Base-by-base conservation (phyloP, 2,797 vertebrate genomes). In the Hippopotamyrus pictus region DNA sequence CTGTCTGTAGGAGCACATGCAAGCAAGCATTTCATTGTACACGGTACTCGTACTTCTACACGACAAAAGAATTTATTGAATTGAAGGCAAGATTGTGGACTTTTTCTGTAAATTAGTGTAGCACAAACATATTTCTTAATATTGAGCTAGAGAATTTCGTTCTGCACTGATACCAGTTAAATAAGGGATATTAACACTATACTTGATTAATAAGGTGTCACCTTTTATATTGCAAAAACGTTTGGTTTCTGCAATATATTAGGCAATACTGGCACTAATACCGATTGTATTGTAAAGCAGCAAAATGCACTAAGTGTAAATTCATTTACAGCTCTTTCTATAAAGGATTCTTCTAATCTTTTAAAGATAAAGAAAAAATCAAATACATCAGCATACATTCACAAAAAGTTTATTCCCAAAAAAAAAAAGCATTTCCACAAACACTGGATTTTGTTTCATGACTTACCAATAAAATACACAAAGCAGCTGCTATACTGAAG, bases 381-480 rank as follows among this genome's bases (percentile, higher is more conserved):
- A 85, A 37, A 19, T 25, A n/a, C 17, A 57, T 53, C 48, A 29
- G 3, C 19, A 54, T 93, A 93, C 92, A 94, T 94, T 95, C 93
- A 95, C 89, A 88, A 88, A 90, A 69, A 84, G 90, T 95, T 95
- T 95, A 95, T 94, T 95, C 91, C 90, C 90, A 89, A 92, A 85
- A 86, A 90, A 89, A 90, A 89, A 89, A 90, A 91, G 93, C 91
- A 93, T 92, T 93, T 95, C 92, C 91, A 94, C 94, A 95, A 92
- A 91, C 90, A 90, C 33, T 76, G 86, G 41, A 87, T 87, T 90
- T 73, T 88, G 93, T 91, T 92, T 93, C 89, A 92, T 91, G 90
- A 94, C 92, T 90, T 62, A 89, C 90, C 92, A 94, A 90, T 92
- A 93, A 93, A 92, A 89, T 87, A 90, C 91, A 93, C 86, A 65